These are phyloP conservation scores for Calypte anna DNA, from an alignment of 2,113 vertebrate species.

Conservation along the genomic window DNA sequence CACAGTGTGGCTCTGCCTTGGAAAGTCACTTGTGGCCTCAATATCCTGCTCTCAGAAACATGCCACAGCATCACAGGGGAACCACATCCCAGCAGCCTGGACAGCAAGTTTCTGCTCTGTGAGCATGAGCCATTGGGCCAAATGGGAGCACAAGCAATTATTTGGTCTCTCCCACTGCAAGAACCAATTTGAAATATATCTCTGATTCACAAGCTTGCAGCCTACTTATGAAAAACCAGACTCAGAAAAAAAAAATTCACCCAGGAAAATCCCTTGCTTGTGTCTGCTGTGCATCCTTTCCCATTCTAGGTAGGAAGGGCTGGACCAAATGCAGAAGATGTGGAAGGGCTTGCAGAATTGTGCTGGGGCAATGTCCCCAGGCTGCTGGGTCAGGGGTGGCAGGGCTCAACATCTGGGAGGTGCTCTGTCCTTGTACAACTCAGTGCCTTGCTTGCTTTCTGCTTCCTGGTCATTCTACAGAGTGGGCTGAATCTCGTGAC, in stretches of 20 bases:
- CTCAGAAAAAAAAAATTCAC: not conserved
- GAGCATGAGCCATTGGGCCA: conserved; percentile 4
- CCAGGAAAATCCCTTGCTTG: conserved; percentile 10
- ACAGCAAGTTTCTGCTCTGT: conserved; percentile 27
- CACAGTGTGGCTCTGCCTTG: not conserved
- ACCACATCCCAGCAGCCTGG: not conserved
- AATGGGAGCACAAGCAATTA: conserved; percentile 11
- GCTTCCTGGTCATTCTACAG: not conserved
- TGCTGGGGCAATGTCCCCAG: not conserved
- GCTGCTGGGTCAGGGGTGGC: not conserved
- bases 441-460: not conserved
- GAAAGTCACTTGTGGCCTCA: conserved; percentile 18
- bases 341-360: not conserved
- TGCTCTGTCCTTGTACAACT: not conserved
- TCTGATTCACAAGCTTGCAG: not conserved
- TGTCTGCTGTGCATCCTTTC: conserved; percentile 28
- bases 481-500: accelerated
- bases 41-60: not conserved
- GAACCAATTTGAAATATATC: conserved; percentile 52
- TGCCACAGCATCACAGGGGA: not conserved
- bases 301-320: not conserved
- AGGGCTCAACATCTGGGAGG: not conserved
- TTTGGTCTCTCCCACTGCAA: conserved; percentile 29
- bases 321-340: not conserved
- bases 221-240: conserved; percentile 22